A percentile compares a stretch with the other conserved stretches of the same genome.
phyloP scores from a whole-genome alignment of 2,888 invertebrate species.

The Stenchaetothrips biformis region DNA sequence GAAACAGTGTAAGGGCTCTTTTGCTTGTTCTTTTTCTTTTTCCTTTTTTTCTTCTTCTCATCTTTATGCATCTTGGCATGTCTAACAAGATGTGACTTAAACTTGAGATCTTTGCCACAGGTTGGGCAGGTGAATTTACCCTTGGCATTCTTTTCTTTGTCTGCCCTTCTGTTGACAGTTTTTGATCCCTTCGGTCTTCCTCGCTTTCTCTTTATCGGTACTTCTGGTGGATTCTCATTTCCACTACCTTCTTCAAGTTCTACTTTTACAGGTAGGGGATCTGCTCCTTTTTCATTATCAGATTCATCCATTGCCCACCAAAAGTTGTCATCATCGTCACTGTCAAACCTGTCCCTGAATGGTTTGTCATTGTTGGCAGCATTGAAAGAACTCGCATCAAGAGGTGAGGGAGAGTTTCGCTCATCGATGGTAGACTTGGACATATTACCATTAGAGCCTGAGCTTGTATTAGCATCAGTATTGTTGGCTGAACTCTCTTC shows the following conservation, averaged over 20 bases:
- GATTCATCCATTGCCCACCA: conserved; percentile 19
- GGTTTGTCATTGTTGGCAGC: conserved; percentile 15
- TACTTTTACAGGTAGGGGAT: neutral
- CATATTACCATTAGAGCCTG: neutral
- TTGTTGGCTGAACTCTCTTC: conserved; percentile 4
- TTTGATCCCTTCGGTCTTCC: neutral
- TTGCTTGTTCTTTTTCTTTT: conserved; percentile 1
- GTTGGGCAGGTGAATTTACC: conserved; percentile 1
- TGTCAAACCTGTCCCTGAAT: conserved; percentile 14
- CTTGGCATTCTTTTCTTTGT: conserved; percentile 12
- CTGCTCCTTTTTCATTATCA: conserved; percentile 4
- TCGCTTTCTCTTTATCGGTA: neutral
- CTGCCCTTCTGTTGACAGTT: conserved; percentile 2
- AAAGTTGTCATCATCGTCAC: conserved; percentile 11
- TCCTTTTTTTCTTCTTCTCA: conserved; percentile 1
- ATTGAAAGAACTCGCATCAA: neutral
- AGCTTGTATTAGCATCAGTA: neutral
- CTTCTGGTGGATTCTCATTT: neutral
- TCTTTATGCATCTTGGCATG: conserved; percentile 10
- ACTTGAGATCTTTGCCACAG: conserved; percentile 14
- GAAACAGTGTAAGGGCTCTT: conserved; percentile 5
- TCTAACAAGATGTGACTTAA: conserved; percentile 19
- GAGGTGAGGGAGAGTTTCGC: neutral
- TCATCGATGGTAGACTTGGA: conserved; percentile 10
- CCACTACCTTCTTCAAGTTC: conserved; percentile 5